These are phyloP conservation scores for Glyphotaelius pellucidus DNA, from an alignment of 2,888 invertebrate genomes.

Conservation along the genomic window DNA sequence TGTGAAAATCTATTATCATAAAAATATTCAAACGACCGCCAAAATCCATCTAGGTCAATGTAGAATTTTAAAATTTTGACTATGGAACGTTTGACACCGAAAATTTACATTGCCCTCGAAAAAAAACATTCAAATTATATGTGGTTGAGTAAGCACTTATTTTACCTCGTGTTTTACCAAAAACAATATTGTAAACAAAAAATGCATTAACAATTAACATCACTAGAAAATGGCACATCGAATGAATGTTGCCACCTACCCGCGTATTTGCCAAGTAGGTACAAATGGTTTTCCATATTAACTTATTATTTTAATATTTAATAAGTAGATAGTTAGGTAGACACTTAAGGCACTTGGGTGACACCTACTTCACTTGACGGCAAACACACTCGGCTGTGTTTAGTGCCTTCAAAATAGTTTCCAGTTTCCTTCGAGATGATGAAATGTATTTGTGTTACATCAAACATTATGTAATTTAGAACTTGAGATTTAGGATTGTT, in stretches of 20 bases:
- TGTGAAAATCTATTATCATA: neutral
- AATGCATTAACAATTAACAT: neutral
- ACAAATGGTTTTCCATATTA: neutral
- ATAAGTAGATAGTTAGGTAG: neutral
- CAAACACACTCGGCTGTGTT: constrained; percentile 14
- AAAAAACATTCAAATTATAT: neutral
- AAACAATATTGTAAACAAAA: neutral
- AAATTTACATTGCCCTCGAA: neutral
- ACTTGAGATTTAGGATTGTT: neutral
- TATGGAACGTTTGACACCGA: neutral
- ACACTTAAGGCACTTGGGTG: constrained; percentile 23
- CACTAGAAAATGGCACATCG: neutral
- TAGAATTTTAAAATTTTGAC: neutral
- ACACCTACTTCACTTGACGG: constrained; percentile 35
- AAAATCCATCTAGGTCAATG: neutral
- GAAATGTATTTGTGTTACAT: constrained; percentile 8
- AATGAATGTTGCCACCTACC: neutral
- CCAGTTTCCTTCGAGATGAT: neutral
- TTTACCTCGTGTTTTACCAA: neutral
- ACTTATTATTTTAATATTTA: neutral
- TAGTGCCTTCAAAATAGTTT: constrained; percentile 28
- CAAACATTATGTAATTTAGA: neutral
- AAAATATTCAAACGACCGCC: neutral
- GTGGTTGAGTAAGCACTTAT: neutral
- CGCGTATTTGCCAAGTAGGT: neutral